Evolutionary conservation across 1,140 invertebrate genomes (phyloP), one percentile per base, ranked within the genome.

Genomic region (Scaptomyza hsui): DNA sequence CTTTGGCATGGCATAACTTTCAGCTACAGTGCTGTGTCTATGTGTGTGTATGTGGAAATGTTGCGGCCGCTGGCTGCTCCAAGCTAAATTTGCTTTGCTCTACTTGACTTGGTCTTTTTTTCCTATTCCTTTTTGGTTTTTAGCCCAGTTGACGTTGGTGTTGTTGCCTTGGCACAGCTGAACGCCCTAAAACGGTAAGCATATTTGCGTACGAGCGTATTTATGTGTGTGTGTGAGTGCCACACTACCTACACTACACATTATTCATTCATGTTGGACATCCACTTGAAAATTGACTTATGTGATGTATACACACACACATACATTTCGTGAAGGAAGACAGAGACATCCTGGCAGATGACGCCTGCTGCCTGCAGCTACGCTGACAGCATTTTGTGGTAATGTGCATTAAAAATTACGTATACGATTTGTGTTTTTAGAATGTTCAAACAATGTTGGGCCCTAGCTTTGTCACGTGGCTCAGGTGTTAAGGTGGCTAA

Each of bases 1-100:
- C 74, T 88, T 88, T 86, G 81, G 73, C 61, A 68, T 53, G 70
- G 65, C 78, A 77, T 74, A 80, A 76, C 77, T 77, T 86, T 64
- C 62, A 64, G 62, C 51, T 67, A 41, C 57, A 67, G 53, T 24
- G 65, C 45, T 70, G 24, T 47, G 64, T 60, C 24, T 53, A 37
- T 53, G 15, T 21, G 39, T 21, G 41, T 26, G 41, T 32, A 35
- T 48, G 16, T 61, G 81, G 76, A 76, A 85, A 76, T 86, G 69
- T 57, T 81, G 67, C 52, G 64, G 62, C 53, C 57, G 59, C 57
- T 63, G 49, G 18, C 74, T 55, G 49, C 74, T 70, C 51, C 53
- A 24, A 45, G 71, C 57, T 42, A 81, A 75, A 75, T 81, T 67
- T 72, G 69, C 78, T 67, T 75, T 71, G 53, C 57, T 57, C 52